Evolutionary conservation across 2,888 invertebrate genomes (phyloP), one percentile per base, ranked within the genome.

Genomic region (Pseudococcus jackbeardsleyi): DNA sequence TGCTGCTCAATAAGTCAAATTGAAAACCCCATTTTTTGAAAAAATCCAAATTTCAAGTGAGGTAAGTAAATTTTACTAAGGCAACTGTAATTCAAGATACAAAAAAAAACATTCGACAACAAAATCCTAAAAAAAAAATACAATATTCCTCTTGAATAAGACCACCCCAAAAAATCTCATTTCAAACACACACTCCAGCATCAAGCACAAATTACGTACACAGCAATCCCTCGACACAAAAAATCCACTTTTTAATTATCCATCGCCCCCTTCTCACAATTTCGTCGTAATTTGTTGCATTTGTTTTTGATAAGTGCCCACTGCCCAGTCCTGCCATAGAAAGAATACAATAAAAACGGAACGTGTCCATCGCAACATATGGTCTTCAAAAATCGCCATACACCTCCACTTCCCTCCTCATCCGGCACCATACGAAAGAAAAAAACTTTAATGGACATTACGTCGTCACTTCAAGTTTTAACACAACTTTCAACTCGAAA

Each of bases 381-480:
- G 79, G 79, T 42, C 79, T 79, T 42, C 42, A 9, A 79, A 42
- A 79, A 59, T 59, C 59, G 59, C 19, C 19, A 59, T 19, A 59
- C 59, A 59, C 59, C n/a, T 7, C n/a, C 5, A n/a, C 5, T 59
- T 5, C 19, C 19, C 7, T 59, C 17, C 19, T 59, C n/a, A 0
- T 79, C 22, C 3, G 26, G 42, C 8, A 42, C 6, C 17, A 42
- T 79, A 72, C 46, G n/a, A 26, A 26, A 85, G 26, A 59, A 86
- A 86, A 68, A 68, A 86, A 86, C 64, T 86, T 22, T 22, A 46
- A 59, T 64, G 86, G 86, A 86, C 85, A 85, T 85, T 85, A 33
- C 26, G 26, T 33, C 59, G 59, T 72, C 33, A 22, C 22, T 86
- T 33, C 59, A 86, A 72, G 39, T 86, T 86, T 72, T 68, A 86